A percentile compares a stretch with the other conserved stretches of the same genome.
Conservation (phyloP, 1,140 invertebrate genomes). For the Zaprionus gabonicus region DNA sequence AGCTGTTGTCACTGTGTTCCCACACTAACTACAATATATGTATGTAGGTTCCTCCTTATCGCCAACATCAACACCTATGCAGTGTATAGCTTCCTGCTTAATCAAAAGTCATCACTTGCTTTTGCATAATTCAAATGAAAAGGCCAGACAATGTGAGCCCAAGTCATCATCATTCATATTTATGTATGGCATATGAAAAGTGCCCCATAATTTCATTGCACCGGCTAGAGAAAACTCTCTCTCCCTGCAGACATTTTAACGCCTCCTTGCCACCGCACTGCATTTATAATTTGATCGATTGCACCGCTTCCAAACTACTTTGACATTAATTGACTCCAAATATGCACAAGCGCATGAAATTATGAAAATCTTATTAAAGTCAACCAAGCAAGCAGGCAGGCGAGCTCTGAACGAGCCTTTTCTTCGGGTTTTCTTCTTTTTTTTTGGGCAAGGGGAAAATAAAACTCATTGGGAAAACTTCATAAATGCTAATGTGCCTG, state of each 20-base stretch:
- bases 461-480: slow-evolving; percentile 64
- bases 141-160: slow-evolving; percentile 16
- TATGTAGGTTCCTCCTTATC: slow-evolving; percentile 43
- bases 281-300: slow-evolving; percentile 78
- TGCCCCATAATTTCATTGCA: slow-evolving; percentile 68
- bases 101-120: slow-evolving; percentile 43
- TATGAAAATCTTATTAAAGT: slow-evolving; percentile 82
- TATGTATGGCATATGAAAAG: too few species aligned
- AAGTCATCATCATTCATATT: slow-evolving; percentile 70
- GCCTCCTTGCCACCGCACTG: slow-evolving; percentile 32
- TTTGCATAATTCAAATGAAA: slow-evolving; percentile 37
- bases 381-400: slow-evolving; percentile 40
- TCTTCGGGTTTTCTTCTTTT: slow-evolving; percentile 8
- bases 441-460: slow-evolving; percentile 14
- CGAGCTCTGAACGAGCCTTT: slow-evolving; percentile 27
- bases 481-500: slow-evolving; percentile 78
- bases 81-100: slow-evolving; percentile 22
- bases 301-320: slow-evolving; percentile 63
- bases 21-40: slow-evolving; percentile 24
- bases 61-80: slow-evolving; percentile 57
- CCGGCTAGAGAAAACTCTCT: slow-evolving; percentile 4
- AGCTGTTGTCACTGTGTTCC: slow-evolving; percentile 52
- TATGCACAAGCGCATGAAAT: slow-evolving; percentile 82
- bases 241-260: slow-evolving; percentile 16
- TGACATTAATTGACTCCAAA: slow-evolving; percentile 83